Percentiles rank a stretch among this genome's conserved stretches.
phyloP scores from a whole-genome alignment of 2,113 vertebrate species.

The Megaceryle torquata region DNA sequence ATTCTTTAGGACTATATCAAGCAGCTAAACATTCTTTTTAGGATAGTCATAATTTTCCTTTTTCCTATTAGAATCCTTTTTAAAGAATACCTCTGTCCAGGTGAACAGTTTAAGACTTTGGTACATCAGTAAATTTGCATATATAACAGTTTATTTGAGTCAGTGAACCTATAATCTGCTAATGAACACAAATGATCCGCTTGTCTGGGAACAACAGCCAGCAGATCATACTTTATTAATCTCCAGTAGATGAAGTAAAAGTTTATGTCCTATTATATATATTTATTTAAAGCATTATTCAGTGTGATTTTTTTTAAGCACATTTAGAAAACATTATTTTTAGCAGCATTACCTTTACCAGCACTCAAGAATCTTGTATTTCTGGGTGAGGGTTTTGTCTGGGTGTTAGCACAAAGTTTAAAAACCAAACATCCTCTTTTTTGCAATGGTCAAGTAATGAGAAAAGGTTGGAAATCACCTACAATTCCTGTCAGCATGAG shows the following conservation, averaged over 20 bases:
- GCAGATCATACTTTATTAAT: not conserved
- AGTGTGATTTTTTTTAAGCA: not conserved
- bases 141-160: not conserved
- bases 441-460: not conserved
- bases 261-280: not conserved
- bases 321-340: not conserved
- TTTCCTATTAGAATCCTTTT: not conserved
- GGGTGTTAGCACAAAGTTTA: not conserved
- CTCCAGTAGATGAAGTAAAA: not conserved
- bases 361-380: not conserved
- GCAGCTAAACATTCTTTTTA: not conserved
- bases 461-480: conserved; percentile 32
- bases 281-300: not conserved
- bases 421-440: not conserved
- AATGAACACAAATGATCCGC: not conserved
- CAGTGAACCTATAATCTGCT: not conserved
- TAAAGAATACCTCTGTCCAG: not conserved
- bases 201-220: not conserved
- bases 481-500: not conserved
- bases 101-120: not conserved
- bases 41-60: not conserved
- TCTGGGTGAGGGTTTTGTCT: not conserved
- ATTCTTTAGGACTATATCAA: not conserved
- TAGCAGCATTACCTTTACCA: not conserved
- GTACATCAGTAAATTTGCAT: not conserved